Evolutionary conservation across 1,140 invertebrate species (phyloP).

Genomic region (Wasmannia auropunctata): DNA sequence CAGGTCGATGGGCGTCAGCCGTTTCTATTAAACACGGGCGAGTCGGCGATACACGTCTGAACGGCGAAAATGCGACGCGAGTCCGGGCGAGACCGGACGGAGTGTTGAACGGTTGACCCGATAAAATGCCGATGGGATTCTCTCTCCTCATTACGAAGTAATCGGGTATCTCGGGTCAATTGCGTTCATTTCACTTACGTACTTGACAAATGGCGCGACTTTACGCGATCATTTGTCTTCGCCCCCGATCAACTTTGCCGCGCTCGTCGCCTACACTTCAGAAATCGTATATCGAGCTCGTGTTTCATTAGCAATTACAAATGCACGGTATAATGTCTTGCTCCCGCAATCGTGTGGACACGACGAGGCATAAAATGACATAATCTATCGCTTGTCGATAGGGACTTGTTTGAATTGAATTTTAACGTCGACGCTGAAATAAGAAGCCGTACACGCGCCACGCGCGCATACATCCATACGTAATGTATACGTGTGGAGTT

Average conservation of each 20-base stretch:
- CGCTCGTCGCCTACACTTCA: constrained; percentile 18
- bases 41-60: constrained; percentile 35
- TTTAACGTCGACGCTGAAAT: neutral
- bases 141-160: constrained; percentile 49
- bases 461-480: no score
- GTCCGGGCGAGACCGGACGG: neutral
- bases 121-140: constrained; percentile 30
- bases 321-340: constrained; percentile 18
- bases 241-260: neutral
- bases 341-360: neutral
- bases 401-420: neutral
- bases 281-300: constrained; percentile 2
- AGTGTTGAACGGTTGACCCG: constrained; percentile 11
- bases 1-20: constrained; percentile 52
- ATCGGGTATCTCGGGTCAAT: constrained; percentile 41
- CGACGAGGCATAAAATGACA: neutral
- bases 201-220: constrained; percentile 33
- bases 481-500: neutral
- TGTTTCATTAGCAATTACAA: constrained; percentile 39
- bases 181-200: constrained; percentile 41
- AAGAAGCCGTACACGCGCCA: no score
- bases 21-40: constrained; percentile 49
- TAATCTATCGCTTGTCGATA: constrained; percentile 14
- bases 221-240: constrained; percentile 25
- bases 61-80: constrained; percentile 18